Evolutionary conservation across 2,797 vertebrate species (phyloP).

Genomic region (Moxostoma hubbsi): DNA sequence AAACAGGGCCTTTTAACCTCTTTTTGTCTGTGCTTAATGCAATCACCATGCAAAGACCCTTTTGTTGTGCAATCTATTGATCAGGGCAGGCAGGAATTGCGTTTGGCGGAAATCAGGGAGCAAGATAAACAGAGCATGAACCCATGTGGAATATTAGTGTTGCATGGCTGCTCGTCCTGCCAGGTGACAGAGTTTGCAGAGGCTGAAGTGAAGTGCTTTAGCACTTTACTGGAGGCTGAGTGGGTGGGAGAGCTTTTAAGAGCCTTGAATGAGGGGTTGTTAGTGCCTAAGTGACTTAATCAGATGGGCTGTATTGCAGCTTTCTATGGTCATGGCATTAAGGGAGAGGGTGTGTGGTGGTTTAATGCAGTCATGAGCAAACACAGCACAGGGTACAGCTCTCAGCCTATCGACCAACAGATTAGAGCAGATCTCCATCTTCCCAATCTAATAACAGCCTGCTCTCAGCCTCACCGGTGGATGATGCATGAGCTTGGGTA

Average conservation of each 20-base stretch:
- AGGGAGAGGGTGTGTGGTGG: conserved; percentile 42
- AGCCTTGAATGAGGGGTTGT: conserved; percentile 63
- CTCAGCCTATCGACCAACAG: conserved; percentile 47
- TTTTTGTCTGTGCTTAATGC: conserved; percentile 9
- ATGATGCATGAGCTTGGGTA: neutral
- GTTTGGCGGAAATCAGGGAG: conserved; percentile 34
- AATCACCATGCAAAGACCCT: conserved; percentile 4
- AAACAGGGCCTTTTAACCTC: conserved; percentile 14
- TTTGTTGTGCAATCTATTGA: conserved; percentile 11
- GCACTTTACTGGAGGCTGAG: conserved; percentile 63
- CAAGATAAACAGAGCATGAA: conserved; percentile 41
- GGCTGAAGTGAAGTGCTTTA: conserved; percentile 57
- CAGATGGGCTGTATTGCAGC: conserved; percentile 62
- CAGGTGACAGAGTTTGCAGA: conserved; percentile 68
- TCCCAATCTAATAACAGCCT: conserved; percentile 54
- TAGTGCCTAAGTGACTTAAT: conserved; percentile 71
- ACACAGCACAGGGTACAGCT: conserved; percentile 60
- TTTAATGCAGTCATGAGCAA: conserved; percentile 60
- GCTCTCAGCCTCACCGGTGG: conserved; percentile 7
- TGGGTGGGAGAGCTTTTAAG: conserved; percentile 68
- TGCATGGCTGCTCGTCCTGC: conserved; percentile 46
- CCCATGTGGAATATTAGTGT: conserved; percentile 24
- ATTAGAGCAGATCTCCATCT: conserved; percentile 48
- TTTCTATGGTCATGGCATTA: conserved; percentile 57
- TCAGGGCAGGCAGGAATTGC: conserved; percentile 29